phyloP scores from a whole-genome alignment of 2,113 vertebrate species.

The Mobula hypostoma region DNA sequence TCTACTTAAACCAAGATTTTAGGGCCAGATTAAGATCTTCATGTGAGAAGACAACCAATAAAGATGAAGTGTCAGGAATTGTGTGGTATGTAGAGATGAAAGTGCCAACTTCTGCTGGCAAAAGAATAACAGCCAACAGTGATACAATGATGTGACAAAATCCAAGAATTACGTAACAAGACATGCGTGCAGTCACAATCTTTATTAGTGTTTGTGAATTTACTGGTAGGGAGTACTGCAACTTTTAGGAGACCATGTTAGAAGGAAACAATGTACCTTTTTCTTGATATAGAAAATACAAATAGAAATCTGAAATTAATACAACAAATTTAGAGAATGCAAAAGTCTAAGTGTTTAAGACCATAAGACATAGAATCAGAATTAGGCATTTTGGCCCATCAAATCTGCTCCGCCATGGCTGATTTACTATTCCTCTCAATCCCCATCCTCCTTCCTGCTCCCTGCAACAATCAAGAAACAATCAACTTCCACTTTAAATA shows the following conservation, averaged over 20 bases:
- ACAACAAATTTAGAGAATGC: neutral
- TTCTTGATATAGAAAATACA: no score
- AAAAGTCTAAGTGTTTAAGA: neutral
- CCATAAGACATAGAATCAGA: no score
- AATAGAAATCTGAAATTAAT: neutral
- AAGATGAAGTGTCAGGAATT: neutral
- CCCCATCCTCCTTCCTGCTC: no score
- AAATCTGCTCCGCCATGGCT: no score
- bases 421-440: no score
- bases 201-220: neutral
- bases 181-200: neutral
- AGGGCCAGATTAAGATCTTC: neutral
- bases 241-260: neutral
- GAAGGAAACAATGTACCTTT: neutral
- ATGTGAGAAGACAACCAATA: neutral
- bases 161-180: neutral
- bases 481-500: no score
- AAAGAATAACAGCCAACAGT: neutral
- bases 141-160: neutral
- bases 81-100: neutral
- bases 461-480: no score
- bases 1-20: neutral
- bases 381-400: no score
- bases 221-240: neutral
- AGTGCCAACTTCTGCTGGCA: neutral